Evolutionary conservation across 2,797 vertebrate genomes (phyloP).

Genomic region (Ctenochaetus hawaiiensis): DNA sequence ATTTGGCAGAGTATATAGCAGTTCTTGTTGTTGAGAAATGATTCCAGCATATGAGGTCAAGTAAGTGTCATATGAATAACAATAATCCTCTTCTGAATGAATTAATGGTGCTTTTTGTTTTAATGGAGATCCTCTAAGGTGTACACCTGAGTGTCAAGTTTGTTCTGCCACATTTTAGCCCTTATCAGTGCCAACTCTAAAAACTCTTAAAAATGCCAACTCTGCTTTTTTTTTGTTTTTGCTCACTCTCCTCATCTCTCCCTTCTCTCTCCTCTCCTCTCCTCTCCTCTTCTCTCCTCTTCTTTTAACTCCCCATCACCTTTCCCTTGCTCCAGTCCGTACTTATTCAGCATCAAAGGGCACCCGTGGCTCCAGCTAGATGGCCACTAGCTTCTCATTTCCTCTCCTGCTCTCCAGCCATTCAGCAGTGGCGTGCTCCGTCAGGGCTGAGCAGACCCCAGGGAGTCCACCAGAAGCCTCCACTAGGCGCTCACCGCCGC

Average conservation of each 20-base stretch:
- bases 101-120: slow-evolving; percentile 1
- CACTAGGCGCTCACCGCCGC: slow-evolving; percentile 77
- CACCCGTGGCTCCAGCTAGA: slow-evolving; percentile 83
- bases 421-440: slow-evolving; percentile 80
- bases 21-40: background rate
- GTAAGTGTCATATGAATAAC: background rate
- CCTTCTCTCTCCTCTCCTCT: background rate
- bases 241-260: slow-evolving; percentile 29
- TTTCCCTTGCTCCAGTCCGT: slow-evolving; percentile 59
- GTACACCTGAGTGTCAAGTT: background rate
- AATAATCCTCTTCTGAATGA: background rate
- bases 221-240: background rate
- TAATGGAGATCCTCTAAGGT: background rate
- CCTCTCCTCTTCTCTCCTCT: background rate
- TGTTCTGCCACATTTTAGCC: background rate
- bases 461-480: slow-evolving; percentile 85
- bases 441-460: slow-evolving; percentile 86
- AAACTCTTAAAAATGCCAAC: no score
- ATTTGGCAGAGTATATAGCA: background rate
- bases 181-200: background rate
- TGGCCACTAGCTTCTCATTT: slow-evolving; percentile 87
- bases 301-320: slow-evolving; percentile 55
- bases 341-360: slow-evolving; percentile 82
- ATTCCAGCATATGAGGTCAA: background rate
- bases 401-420: slow-evolving; percentile 81